Evolutionary conservation across 2,797 vertebrate genomes (phyloP), one percentile per base, ranked within the genome.

Genomic region (Notoglanidium macrostoma): DNA sequence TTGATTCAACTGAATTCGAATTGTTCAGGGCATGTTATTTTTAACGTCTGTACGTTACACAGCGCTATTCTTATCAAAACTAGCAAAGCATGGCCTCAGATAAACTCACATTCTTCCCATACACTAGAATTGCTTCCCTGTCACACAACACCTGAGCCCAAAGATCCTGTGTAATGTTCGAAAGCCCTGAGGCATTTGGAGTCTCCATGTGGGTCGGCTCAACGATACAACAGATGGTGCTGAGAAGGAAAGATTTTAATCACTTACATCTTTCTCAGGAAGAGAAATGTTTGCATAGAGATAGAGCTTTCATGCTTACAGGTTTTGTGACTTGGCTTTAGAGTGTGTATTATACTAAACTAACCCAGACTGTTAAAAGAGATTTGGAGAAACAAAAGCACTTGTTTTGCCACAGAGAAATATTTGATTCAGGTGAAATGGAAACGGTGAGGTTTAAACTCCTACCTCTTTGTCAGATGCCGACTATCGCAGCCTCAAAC

Each of bases 391-490:
- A 74, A 1, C 26, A 8, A 35, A 51, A 54, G 12, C 57, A 83
- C 80, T 46, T 17, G 57, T 61, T 61, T 29, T n/a, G 59, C 44
- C 55, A 81, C 32, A 40, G 32, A 61, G 76, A 35, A 55, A 57
- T 32, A 59, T 79, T 59, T 29, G 21, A 88, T 19, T 76, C 14
- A 83, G 44, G 44, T 46, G 81, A 85, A 83, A 84, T 29, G 61
- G 44, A 15, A 67, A 32, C 46, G 26, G 40, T 49, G 80, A 67
- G 35, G 57, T 55, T 74, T 35, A 26, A 85, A 86, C 61, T 87
- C 93, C 85, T 93, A 93, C 93, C 93, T 93, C 93, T 93, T 91
- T 91, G 88, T 91, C 92, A 89, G 92, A 92, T 91, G 91, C 92
- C 91, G 90, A 91, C 91, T 91, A 90, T 90, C 89, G 88, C 91